Evolutionary conservation across 2,888 invertebrate species (phyloP).

Genomic region (Pseudolycoriella hygida): DNA sequence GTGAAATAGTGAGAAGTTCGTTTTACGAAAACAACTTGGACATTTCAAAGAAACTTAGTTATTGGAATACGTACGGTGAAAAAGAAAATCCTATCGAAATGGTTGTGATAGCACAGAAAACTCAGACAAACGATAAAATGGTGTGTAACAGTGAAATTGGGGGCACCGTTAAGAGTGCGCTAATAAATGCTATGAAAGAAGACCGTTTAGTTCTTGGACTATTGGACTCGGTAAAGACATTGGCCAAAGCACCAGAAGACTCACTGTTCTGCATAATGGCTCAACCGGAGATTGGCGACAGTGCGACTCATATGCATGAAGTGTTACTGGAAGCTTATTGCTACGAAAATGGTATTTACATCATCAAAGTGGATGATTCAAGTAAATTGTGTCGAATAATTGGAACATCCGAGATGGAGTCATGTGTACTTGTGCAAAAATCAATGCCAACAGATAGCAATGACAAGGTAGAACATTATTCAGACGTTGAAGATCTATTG

Average conservation of each 20-base stretch:
- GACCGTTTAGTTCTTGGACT: slow-evolving; percentile 26
- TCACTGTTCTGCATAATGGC: slow-evolving; percentile 53
- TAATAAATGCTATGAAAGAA: slow-evolving; percentile 24
- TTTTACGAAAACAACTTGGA: no score
- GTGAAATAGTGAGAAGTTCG: no score
- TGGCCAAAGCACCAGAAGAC: slow-evolving; percentile 32
- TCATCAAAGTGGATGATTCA: slow-evolving; percentile 44
- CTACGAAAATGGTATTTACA: slow-evolving; percentile 59
- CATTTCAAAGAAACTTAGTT: no score
- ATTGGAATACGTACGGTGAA: no score
- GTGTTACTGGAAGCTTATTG: slow-evolving; percentile 62
- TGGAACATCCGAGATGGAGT: slow-evolving; percentile 34
- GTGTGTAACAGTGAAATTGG: slow-evolving; percentile 12
- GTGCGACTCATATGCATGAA: slow-evolving; percentile 61
- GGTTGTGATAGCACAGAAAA: no score
- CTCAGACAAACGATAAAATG: no score
- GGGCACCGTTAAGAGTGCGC: slow-evolving; percentile 22
- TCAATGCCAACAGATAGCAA: slow-evolving; percentile 13
- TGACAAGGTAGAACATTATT: slow-evolving; percentile 22
- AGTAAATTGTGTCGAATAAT: slow-evolving; percentile 31
- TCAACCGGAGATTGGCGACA: slow-evolving; percentile 47
- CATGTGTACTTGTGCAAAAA: slow-evolving; percentile 28
- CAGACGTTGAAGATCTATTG: slow-evolving; percentile 35
- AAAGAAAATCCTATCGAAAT: no score
- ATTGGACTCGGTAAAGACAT: slow-evolving; percentile 23